A percentile compares a stretch with the other conserved stretches of the same genome.
Conservation (phyloP, 37 sponge, comb jelly and placozoan species). For the Diacarnus erythraeanus region DNA sequence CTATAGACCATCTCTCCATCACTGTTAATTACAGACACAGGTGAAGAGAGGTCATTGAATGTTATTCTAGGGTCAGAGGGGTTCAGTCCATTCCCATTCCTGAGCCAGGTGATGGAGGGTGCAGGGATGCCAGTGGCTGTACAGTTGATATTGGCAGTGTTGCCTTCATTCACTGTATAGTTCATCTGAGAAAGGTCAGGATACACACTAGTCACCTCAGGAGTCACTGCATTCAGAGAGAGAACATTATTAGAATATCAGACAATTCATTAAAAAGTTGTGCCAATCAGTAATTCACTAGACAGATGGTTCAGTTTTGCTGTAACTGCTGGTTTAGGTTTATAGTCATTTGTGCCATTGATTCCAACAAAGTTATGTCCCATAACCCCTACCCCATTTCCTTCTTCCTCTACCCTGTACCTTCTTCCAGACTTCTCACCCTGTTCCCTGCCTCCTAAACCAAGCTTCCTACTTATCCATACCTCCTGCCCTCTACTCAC, state of each 20-base stretch:
- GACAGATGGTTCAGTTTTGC: too few relatives aligned
- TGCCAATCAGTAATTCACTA: too few relatives aligned
- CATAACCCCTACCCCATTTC: neutral
- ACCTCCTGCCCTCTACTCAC: slow-evolving; percentile 19
- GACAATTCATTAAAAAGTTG: too few relatives aligned
- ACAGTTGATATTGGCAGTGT: slow-evolving; percentile 43
- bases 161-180: slow-evolving; percentile 25
- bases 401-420: neutral
- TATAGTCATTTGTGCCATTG: too few relatives aligned
- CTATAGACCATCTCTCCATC: neutral
- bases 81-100: slow-evolving; percentile 4
- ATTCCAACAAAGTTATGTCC: slow-evolving; percentile 6
- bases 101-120: slow-evolving; percentile 60
- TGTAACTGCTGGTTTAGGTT: too few relatives aligned
- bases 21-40: neutral
- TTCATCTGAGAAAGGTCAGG: neutral
- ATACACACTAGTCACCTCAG: slow-evolving; percentile 4
- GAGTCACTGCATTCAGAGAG: neutral
- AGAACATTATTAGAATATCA: too few relatives aligned
- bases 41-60: neutral
- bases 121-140: slow-evolving; percentile 65
- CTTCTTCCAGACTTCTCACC: too few relatives aligned
- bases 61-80: neutral
- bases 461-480: too few relatives aligned
- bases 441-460: too few relatives aligned